Evolutionary conservation across 2,888 invertebrate genomes (phyloP).

Genomic region (Leptodirus hochenwartii): DNA sequence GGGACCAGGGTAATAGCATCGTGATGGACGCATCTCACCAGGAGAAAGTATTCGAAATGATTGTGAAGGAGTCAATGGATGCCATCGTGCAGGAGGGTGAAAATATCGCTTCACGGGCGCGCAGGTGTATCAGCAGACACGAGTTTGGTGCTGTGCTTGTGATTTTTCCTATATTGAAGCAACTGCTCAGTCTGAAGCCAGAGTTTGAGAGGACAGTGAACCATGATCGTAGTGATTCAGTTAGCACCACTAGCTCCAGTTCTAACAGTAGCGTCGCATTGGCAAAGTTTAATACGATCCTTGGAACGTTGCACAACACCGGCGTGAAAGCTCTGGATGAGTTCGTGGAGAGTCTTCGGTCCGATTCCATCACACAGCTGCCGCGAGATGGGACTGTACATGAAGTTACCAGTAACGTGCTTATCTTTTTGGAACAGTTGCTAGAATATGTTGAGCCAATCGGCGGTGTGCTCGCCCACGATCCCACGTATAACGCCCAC

Average conservation of each 20-base stretch:
- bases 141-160: conserved; percentile 66
- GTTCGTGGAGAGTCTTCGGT: conserved; percentile 74
- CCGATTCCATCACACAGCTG: conserved; percentile 59
- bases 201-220: conserved; percentile 65
- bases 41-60: conserved; percentile 64
- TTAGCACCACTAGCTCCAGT: too few species aligned
- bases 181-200: conserved; percentile 55
- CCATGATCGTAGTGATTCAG: conserved; percentile 47
- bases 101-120: conserved; percentile 55
- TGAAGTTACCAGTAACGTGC: conserved; percentile 84
- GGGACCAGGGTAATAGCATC: too few species aligned
- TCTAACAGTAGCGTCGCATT: too few species aligned
- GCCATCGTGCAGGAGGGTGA: conserved; percentile 75
- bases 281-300: conserved; percentile 52
- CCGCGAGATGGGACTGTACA: conserved; percentile 97
- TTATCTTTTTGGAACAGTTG: conserved; percentile 80
- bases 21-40: conserved; percentile 69
- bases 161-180: conserved; percentile 67
- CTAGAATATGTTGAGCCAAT: conserved; percentile 61
- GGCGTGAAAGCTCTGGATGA: conserved; percentile 82
- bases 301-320: conserved; percentile 55
- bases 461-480: conserved; percentile 44
- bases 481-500: conserved; percentile 35
- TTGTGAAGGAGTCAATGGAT: conserved; percentile 71
- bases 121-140: conserved; percentile 55